Base-by-base conservation (phyloP, 1,140 invertebrate genomes). In the Drosophila ohnishii region DNA sequence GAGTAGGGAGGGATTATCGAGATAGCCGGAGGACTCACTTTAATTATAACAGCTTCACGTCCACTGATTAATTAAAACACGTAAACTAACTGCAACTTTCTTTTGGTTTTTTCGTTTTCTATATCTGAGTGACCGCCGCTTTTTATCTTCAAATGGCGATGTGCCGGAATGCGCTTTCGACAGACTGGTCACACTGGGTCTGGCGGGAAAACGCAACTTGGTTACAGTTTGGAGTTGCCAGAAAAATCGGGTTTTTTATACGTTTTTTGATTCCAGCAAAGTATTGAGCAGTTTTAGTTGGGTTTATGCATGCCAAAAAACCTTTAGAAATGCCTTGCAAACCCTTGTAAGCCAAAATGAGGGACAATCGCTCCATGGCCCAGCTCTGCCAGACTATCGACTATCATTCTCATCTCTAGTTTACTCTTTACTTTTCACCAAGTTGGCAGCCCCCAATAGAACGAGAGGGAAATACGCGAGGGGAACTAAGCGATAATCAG, bases 71-170 rank as follows among this genome's bases (percentile, higher is more conserved):
- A 30, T 57, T 53, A 73, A 50, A 71, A 71, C 67, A 71, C 67
- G 69, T 59, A 72, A 72, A 72, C 67, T 34, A 72, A 70, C 53
- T 58, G 67, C 65, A 70, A 71, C 69, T 72, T 72, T 71, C 69
- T 71, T 72, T 69, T 59, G 39, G 42, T 71, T 57, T 59, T 47
- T 55, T 70, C 40, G 48, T 45, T 69, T 69, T 37, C 51, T 55
- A 53, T 35, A 22, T 5, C 19, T 53, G 51, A 37, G 51, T 55
- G 51, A 55, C 51, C 34, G 51, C 34, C 51, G 34, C 35, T 45
- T 50, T 7, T 14, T 11, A 42, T 11, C 13, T 30, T 44, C 25
- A 11, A 39, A 44, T 5, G 3, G 16, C 5, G 13, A 19, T 53
- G 37, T 14, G 47, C 7, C n/a, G 22, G 22, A n/a, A 34, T 16